These are phyloP conservation scores for Bombyx mandarina DNA, from an alignment of 1,140 invertebrate genomes.

Conservation along the genomic window DNA sequence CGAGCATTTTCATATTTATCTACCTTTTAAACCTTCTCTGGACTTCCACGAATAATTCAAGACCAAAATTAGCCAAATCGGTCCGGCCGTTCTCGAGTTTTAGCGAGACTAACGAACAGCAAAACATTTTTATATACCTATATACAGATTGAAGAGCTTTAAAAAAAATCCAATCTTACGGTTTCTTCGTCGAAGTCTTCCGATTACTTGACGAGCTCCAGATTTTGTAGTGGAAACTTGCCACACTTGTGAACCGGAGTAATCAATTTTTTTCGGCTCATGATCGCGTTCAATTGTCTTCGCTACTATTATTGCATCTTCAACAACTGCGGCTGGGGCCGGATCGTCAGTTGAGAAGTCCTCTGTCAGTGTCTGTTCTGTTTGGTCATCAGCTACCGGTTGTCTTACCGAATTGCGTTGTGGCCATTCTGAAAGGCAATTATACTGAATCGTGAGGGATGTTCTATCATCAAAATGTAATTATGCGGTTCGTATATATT, in stretches of 20 bases:
- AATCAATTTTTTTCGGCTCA: conserved; percentile 53
- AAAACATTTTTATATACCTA: too few species aligned
- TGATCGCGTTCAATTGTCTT: conserved; percentile 23
- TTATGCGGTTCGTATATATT: too few species aligned
- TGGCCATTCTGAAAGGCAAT: conserved; percentile 43
- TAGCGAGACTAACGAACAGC: too few species aligned
- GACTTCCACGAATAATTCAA: too few species aligned
- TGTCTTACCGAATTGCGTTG: conserved; percentile 40
- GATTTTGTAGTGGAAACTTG: conserved; percentile 63
- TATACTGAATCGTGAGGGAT: too few species aligned
- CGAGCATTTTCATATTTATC: too few species aligned
- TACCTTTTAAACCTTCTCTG: too few species aligned
- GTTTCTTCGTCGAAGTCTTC: conserved; percentile 41
- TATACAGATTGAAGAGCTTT: neutral
- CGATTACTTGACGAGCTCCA: conserved; percentile 36
- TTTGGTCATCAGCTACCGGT: conserved; percentile 19
- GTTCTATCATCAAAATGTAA: too few species aligned
- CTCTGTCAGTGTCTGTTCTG: conserved; percentile 12
- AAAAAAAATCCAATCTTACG: conserved; percentile 29
- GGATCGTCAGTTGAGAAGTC: conserved; percentile 11
- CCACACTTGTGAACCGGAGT: conserved; percentile 73
- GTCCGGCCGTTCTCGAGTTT: too few species aligned
- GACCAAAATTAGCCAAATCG: too few species aligned
- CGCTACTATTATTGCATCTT: conserved; percentile 5
- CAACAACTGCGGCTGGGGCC: conserved; percentile 11